Evolutionary conservation across 2,888 invertebrate species (phyloP), one percentile per base, ranked within the genome.

Genomic region (Andricus quercusramuli): DNA sequence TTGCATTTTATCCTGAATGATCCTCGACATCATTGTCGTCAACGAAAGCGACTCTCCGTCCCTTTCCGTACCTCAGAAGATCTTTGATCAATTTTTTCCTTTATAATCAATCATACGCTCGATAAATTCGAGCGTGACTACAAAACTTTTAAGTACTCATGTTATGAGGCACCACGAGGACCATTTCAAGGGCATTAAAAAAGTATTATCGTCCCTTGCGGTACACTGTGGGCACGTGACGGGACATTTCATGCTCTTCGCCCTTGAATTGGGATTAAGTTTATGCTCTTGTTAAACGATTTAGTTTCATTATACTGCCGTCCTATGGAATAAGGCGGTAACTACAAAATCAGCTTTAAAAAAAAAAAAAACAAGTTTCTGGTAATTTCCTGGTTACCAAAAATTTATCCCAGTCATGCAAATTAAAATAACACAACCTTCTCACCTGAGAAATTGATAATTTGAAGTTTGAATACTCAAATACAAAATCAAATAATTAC

Each of bases 1-100:
- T 74, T 56, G 32, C 32, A 37, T 74, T 56, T 56, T 74, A 74
- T 74, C 51, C 32, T 56, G 70, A 74, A 74, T 56, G 70, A 74
- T 74, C 32, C 56, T 74, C 74, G 56, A 37, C n/a, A 32, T 56
- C 74, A 37, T 74, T 56, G 37, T 74, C 32, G 56, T 22, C 32
- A 32, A 74, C 74, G 56, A 56, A 74, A 74, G 74, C n/a, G n/a
- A 22, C 51, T 74, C n/a, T 32, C 20, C 32, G 29, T 41, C 37
- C 4, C 15, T 25, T 74, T 56, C 56, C n/a, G n/a, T 22, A 11
- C 56, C n/a, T 56, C 51, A 32, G 56, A 70, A 70, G 20, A 47
- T 68, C 25, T 5, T 13, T 8, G 3, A 70, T 56, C 29, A 70
- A 70, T 67, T 37, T 67, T 56, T 8, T 37, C 8, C 8, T 37